Evolutionary conservation across 2,113 vertebrate genomes (phyloP), one percentile per base, ranked within the genome.

Genomic region (Falco punctatus): DNA sequence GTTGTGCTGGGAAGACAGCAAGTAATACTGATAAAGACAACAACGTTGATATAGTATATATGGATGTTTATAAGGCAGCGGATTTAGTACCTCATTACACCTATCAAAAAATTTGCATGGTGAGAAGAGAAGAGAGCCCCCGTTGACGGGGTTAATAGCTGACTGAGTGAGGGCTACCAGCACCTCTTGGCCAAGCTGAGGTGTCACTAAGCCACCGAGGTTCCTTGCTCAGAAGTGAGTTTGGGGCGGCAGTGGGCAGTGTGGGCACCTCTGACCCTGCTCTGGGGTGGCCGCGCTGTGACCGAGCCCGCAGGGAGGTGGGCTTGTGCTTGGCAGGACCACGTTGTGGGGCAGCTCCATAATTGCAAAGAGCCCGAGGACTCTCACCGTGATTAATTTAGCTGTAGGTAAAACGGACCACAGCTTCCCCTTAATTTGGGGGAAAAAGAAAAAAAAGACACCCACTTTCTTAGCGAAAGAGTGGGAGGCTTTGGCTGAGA

Each of bases 1-100:
- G 42, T 84, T 84, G 26, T 58, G 28, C 72, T 55, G 46, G 40
- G 55, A 94, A 91, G 59, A 74, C 11, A 54, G 51, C 58, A 83
- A 86, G 69, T 78, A 46, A 48, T 38, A 27, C n/a, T 1, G 33
- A 81, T 38, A 54, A 84, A 94, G 55, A 52, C 83, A 77, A 57
- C 9, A 35, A 30, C 0, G 0, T 38, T 77, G 46, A 66, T 24
- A 33, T 9, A 73, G 27, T 44, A 58, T 17, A 44, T 8, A 11
- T 28, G 33, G 55, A 66, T 6, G 5, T 49, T 73, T 86, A 19
- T 46, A 54, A 65, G 51, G 55, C 13, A 7, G 49, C 32, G 78
- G 48, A 62, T 67, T 86, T 69, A 81, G 64, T 51, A 78, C 32
- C 59, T 89, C 69, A 71, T 91, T 64, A 51, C 35, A 58, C 75